phyloP scores from a whole-genome alignment of 92 coral and sea anemone genomes.

The Scolanthus callimorphus region DNA sequence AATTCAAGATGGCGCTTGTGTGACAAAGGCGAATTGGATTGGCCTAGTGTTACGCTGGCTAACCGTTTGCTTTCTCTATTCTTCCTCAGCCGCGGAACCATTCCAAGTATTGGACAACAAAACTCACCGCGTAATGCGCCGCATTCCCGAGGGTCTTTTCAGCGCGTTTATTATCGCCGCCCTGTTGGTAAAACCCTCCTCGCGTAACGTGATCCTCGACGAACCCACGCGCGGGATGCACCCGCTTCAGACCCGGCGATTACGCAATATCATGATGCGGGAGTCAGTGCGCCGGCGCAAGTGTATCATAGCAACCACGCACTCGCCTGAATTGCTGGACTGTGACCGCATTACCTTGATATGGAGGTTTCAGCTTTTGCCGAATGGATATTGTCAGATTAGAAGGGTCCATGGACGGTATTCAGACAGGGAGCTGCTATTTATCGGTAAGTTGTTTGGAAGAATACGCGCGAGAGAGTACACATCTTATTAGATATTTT shows the following conservation, averaged over 20 bases:
- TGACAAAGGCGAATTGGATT: too few species aligned
- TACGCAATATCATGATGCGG: slow-evolving; percentile 77
- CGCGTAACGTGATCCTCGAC: slow-evolving; percentile 73
- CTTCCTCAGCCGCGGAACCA: slow-evolving; percentile 3
- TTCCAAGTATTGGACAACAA: slow-evolving; percentile 38
- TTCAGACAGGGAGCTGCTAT: slow-evolving; percentile 78
- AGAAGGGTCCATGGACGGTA: slow-evolving; percentile 70
- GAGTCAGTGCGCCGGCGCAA: slow-evolving; percentile 73
- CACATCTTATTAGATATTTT: too few species aligned
- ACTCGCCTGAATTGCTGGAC: slow-evolving; percentile 87
- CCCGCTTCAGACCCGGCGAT: slow-evolving; percentile 85
- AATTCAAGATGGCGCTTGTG: too few species aligned
- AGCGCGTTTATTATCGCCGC: slow-evolving; percentile 84
- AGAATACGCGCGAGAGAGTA: too few species aligned
- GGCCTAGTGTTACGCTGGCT: too few species aligned
- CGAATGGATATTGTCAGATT: slow-evolving; percentile 78
- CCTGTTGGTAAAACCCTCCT: slow-evolving; percentile 53
- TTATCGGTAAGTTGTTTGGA: slow-evolving; percentile 40
- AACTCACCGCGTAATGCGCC: slow-evolving; percentile 45
- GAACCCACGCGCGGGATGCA: slow-evolving; percentile 96
- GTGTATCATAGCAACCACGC: slow-evolving; percentile 75
- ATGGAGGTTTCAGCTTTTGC: slow-evolving; percentile 83
- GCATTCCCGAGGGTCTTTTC: slow-evolving; percentile 82
- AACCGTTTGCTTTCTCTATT: too few species aligned
- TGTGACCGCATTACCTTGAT: slow-evolving; percentile 74